phyloP scores from a whole-genome alignment of 2,888 invertebrate genomes.

The Limnephilus auricula region DNA sequence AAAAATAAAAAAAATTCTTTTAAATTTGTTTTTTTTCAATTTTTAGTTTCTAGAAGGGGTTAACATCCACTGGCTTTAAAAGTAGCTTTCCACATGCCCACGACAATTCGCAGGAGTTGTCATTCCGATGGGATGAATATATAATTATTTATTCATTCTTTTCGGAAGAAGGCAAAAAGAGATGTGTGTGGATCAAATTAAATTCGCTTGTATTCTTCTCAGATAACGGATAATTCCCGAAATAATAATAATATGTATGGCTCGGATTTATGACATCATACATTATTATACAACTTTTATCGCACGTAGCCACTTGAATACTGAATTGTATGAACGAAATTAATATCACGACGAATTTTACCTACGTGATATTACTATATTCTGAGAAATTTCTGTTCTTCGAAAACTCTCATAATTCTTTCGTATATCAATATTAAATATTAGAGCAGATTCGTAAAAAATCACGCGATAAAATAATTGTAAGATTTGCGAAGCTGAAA shows the following conservation, averaged over 20 bases:
- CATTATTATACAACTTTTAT: not conserved
- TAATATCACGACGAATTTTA: not conserved
- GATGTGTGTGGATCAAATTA: not conserved
- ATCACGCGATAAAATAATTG: too few species aligned
- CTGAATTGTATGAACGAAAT: not conserved
- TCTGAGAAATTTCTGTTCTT: not conserved
- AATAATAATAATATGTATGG: not conserved
- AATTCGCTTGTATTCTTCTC: not conserved
- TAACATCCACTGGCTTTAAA: not conserved
- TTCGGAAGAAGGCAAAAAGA: not conserved
- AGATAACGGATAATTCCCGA: not conserved
- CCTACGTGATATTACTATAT: not conserved
- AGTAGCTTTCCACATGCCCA: not conserved
- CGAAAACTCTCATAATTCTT: not conserved
- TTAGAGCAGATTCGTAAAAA: too few species aligned
- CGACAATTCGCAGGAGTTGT: not conserved
- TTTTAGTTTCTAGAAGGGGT: too few species aligned
- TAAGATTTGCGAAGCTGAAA: too few species aligned
- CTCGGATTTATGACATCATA: not conserved
- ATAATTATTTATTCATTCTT: not conserved
- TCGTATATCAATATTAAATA: not conserved
- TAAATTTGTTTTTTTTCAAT: too few species aligned
- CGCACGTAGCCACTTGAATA: not conserved
- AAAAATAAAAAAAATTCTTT: too few species aligned
- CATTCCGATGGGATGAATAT: not conserved